Evolutionary conservation across 2,113 vertebrate species (phyloP), one percentile per base, ranked within the genome.

Genomic region (Cyprinodon brontotheroides): DNA sequence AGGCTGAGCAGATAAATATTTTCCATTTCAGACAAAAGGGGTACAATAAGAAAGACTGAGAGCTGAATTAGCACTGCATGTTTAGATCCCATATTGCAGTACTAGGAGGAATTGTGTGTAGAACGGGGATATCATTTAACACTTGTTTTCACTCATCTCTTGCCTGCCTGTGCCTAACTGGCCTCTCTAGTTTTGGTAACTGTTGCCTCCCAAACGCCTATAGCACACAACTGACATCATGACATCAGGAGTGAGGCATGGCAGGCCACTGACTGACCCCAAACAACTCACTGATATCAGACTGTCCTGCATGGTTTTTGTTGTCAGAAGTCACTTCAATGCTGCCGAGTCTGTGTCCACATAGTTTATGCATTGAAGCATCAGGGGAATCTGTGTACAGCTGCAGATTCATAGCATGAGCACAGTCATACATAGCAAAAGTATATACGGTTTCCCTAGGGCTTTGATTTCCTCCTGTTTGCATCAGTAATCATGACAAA

Each of bases 231-330:
- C 86, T 86, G 87, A 89, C 85, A 79, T 73, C 69, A 82, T 86
- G 85, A 86, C 84, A 79, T 86, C 86, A 88, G 85, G 71, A 71
- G 86, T 79, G 62, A 73, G 80, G 77, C 78, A 79, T 81, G 80
- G 80, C 37, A 15, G 70, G 65, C 72, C 11, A 12, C 53, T 7
- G 22, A 59, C 70, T 82, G 82, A 90, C 79, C 87, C 81, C 77
- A 65, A 66, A 64, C 73, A 69, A 20, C 77, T 70, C 68, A 40
- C 85, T 63, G 77, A 87, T 72, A 74, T 80, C 79, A 75, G 72
- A 72, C 61, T 64, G 73, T 79, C 77, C 79, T 78, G 84, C 68
- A 73, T 65, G 74, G 20, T 65, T 53, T 75, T 20, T 57, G 63
- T 61, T 61, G 3, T 59, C 37, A 63, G 74, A 50, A 7, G 59